These are phyloP conservation scores for Neoaliturus tenellus DNA, from an alignment of 2,888 invertebrate species.

Conservation along the genomic window DNA sequence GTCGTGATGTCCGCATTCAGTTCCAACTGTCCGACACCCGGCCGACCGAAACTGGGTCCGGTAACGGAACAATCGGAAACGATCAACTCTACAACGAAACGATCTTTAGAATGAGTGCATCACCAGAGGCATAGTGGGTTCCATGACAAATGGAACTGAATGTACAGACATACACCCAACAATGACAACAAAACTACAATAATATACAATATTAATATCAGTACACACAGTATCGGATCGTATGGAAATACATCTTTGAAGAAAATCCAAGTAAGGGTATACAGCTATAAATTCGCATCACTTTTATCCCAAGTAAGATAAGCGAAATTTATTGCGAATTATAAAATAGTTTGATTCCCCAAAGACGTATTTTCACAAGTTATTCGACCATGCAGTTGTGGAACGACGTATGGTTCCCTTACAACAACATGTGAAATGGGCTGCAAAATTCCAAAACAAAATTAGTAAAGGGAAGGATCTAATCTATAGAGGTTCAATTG, in stretches of 20 bases:
- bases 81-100: background rate
- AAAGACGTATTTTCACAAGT: conserved; percentile 47
- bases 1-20: conserved; percentile 60
- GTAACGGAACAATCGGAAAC: background rate
- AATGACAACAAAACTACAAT: conserved; percentile 59
- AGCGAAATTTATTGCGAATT: background rate
- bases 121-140: conserved; percentile 53
- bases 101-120: conserved; percentile 38
- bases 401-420: conserved; percentile 70
- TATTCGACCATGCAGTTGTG: conserved; percentile 59
- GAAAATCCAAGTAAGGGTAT: background rate
- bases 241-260: conserved; percentile 42
- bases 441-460: conserved; percentile 57
- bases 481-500: background rate
- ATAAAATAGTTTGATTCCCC: background rate
- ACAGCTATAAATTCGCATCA: too few relatives aligned
- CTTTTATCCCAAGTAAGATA: background rate
- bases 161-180: conserved; percentile 56
- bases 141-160: conserved; percentile 58
- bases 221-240: conserved; percentile 46
- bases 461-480: conserved; percentile 56
- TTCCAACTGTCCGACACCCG: conserved; percentile 10
- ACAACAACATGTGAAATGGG: conserved; percentile 56
- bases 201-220: conserved; percentile 56
- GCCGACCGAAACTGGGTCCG: background rate